phyloP scores from a whole-genome alignment of 2,797 vertebrate genomes.

The Clarias platycephalus region DNA sequence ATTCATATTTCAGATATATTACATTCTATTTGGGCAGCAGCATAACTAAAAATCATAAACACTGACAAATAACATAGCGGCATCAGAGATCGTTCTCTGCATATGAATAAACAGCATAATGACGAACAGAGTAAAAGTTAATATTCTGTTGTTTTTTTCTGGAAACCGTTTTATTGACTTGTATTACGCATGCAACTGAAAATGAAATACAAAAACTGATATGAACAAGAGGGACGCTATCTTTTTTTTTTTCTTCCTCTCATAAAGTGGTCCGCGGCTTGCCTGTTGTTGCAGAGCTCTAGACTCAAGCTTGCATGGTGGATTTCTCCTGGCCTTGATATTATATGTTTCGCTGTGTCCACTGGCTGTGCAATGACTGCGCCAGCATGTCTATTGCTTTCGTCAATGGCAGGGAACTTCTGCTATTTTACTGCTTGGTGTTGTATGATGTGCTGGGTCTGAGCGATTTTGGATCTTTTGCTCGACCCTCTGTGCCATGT shows the following conservation, averaged over 20 bases:
- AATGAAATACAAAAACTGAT: neutral
- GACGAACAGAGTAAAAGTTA: neutral
- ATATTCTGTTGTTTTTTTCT: neutral
- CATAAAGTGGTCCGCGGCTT: neutral
- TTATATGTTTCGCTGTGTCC: neutral
- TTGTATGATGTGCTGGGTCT: neutral
- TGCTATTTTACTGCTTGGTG: neutral
- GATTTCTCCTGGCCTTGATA: neutral
- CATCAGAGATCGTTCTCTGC: neutral
- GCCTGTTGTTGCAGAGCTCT: neutral
- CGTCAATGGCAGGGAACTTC: neutral
- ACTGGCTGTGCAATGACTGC: neutral
- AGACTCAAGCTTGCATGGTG: neutral
- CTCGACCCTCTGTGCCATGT: neutral
- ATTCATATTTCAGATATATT: neutral
- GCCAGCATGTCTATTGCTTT: conserved; percentile 2
- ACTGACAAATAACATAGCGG: neutral
- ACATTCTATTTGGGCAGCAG: neutral
- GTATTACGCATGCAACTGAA: neutral
- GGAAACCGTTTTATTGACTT: neutral
- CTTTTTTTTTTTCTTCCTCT: neutral
- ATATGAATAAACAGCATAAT: neutral
- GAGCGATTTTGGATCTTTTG: neutral
- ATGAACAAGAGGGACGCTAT: neutral
- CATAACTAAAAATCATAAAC: neutral